Conservation (phyloP, 2,888 invertebrate species). For the Eupithecia vulgata region DNA sequence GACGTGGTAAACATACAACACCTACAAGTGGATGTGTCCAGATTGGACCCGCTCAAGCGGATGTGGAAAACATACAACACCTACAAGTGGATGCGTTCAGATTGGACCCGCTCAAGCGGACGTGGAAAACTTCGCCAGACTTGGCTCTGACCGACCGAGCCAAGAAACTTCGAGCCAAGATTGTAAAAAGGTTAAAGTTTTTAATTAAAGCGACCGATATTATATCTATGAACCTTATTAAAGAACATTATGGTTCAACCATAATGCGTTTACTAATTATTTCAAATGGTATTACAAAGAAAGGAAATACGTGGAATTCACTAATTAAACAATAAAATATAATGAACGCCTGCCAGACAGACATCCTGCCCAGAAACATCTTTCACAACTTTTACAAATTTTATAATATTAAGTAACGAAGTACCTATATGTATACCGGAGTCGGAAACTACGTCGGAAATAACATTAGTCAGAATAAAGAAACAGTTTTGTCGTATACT, state of each 20-base stretch:
- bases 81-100: constrained; percentile 40
- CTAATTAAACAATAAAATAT: background rate
- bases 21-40: constrained; percentile 40
- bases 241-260: background rate
- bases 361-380: no score
- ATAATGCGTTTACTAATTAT: background rate
- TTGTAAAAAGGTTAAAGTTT: constrained; percentile 17
- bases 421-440: no score
- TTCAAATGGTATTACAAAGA: background rate
- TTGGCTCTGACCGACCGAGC: constrained; percentile 43
- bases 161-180: constrained; percentile 40
- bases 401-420: no score
- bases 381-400: no score
- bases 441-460: no score
- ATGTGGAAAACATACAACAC: constrained; percentile 44
- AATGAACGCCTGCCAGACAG: no score
- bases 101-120: constrained; percentile 57
- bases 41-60: constrained; percentile 58
- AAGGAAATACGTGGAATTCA: background rate
- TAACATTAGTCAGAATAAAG: no score
- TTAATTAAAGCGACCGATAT: background rate
- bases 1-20: constrained; percentile 44
- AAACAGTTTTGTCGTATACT: no score
- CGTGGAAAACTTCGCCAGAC: constrained; percentile 48
- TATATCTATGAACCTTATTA: background rate